Base-by-base conservation (phyloP, 2,797 vertebrate species). In the Hapalemur alaotrensis region DNA sequence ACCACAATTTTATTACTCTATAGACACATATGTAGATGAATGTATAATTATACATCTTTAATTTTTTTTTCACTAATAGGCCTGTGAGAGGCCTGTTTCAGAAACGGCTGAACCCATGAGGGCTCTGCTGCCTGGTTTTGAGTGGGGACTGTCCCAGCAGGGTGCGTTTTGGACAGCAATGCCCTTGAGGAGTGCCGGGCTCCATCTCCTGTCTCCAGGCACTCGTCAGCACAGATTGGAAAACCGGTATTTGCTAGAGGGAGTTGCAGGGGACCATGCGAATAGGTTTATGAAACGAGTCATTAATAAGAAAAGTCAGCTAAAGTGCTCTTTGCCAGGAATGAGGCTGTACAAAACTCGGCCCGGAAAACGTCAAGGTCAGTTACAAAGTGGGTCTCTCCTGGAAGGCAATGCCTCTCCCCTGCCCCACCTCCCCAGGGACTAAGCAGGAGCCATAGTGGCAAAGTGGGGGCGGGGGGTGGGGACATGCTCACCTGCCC, bases 151-250 rank as follows among this genome's bases (percentile, higher is more conserved):
- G 1, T 38, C 38, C 43, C 17, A 20, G 83, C 1, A 23, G 54
- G 89, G 63, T 5, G 85, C 50, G 20, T 32, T 84, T 32, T 28
- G 73, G 50, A 41, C 14, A 18, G 52, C 30, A 32, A 10, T 7
- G 18, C 87, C 84, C 88, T 22, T 1, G 89, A 95, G 90, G 67
- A 6, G 15, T 23, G 67, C 57, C 2, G 32, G 61, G 54, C 85
- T 43, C 72, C 43, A 1, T 17, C 50, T 95, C 70, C 30, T 0
- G 87, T 93, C 95, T 92, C 97, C 88, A 48, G 90, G 57, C 95
- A 43, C 80, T 41, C 93, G 96, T 97, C 93, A 41, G 28, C 81
- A 46, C 93, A 97, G 83, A 96, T 54, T 93, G 96, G 88, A 95
- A 94, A 92, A 81, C 70, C 2, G 0, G 20, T 35, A 41, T 4